Base-by-base conservation (phyloP, 2,113 vertebrate species). In the Sceloporus undulatus region DNA sequence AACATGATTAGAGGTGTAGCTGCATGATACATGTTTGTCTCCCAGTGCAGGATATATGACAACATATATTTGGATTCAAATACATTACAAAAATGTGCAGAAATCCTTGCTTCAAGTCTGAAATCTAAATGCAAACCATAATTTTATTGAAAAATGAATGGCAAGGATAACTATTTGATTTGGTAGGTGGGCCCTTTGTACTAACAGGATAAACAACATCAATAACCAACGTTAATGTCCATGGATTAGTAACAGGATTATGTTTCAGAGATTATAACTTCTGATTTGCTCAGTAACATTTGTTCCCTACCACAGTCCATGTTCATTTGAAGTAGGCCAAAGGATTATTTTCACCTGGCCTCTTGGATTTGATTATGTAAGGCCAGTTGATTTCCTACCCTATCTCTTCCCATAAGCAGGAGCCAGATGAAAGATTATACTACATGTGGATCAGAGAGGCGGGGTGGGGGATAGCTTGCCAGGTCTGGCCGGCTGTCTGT, bases 281-380 rank as follows among this genome's bases (percentile, higher is more conserved):
- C 23, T 79, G 27, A 59, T 86, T 84, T 91, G 42, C 3, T 77
- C 38, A n/a, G 68, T 91, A 54, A n/a, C 7, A 80, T 81, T 79
- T 1, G 13, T 82, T 85, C 18, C 86, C 87, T 85, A 48, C 83
- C 84, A 29, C n/a, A 82, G 85, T 76, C 77, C 29, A 38, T 11
- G 18, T 80, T 52, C 54, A 52, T 25, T 79, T 71, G 76, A 70
- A 79, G 48, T 70, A 68, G 21, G 29, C 7, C 21, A 80, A 59
- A 56, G 16, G 66, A 87, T 71, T 87, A 74, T 71, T 91, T 92
- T 92, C 87, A 77, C 81, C 9, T 38, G 66, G 70, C 71, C 34
- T 82, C 0, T 56, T 84, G 34, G 34, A 13, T 90, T 79, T 81
- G 78, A 68, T 92, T 86, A 70, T 71, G 10, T 38, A 74, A 90